Base-by-base conservation (phyloP, 2,113 vertebrate genomes). In the Triplophysa siluroides region DNA sequence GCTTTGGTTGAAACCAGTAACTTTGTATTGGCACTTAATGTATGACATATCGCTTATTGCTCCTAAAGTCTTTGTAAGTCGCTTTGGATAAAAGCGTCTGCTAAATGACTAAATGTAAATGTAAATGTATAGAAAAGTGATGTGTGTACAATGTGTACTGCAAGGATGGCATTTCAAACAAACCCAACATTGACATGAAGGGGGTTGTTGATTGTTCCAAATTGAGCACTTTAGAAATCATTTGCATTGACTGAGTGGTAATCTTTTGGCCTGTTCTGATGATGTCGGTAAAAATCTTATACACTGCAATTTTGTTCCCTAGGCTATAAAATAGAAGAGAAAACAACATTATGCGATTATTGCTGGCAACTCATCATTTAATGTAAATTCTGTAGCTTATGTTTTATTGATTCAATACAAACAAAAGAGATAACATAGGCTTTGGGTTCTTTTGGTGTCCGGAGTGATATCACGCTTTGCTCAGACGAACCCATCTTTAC, bases 331-430 rank as follows among this genome's bases (percentile, higher is more conserved):
- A 38, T 14, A 4, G 4, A n/a, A 14, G 10, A 41, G 12, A 66
- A 16, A 13, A 50, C 14, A 4, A 50, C 14, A 50, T 50, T 50
- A 14, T 50, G 4, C 6, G 45, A 14, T 50, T 50, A 50, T 50
- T 43, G n/a, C 41, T 45, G 56, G 71, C n/a, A 74, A 70, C 8
- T 11, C 52, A 54, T 29, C 50, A 11, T 41, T 33, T 41, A 61
- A 74, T 6, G 71, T 60, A 74, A 61, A 74, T 74, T 61, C 3
- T 2, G 2, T 23, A 29, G 60, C 71, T 58, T 74, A n/a, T 1
- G n/a, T 29, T 19, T 74, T 74, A 61, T 24, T 18, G 56, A 61
- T 74, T 61, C 16, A 62, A 45, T n/a, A 45, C 54, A 45, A 62
- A 29, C 24, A 33, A 18, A 3, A 4, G 58, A 23, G 29, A 12